Conservation (phyloP, 2,797 vertebrate genomes). For the Mionectes olivaceus region DNA sequence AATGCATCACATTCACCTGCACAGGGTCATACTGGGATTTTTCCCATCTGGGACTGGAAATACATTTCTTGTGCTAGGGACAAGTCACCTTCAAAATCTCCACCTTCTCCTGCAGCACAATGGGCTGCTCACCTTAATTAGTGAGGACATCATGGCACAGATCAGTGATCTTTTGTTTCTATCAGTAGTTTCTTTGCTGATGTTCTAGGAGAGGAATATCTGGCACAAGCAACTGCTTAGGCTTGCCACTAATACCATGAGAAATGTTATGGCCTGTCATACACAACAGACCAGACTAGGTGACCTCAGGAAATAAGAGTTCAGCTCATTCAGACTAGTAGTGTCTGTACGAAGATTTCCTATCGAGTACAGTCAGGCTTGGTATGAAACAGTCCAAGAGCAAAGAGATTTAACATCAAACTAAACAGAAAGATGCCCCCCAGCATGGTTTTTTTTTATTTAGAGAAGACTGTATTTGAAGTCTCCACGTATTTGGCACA, state of each 20-base stretch:
- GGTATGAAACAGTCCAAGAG: neutral
- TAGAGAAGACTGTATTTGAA: neutral
- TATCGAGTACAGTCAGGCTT: neutral
- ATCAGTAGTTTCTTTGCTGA: neutral
- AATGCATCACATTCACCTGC: neutral
- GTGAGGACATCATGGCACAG: neutral
- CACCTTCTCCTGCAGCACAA: neutral
- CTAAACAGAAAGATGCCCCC: neutral
- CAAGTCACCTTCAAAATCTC: neutral
- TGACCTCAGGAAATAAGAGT: neutral
- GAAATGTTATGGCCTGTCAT: neutral
- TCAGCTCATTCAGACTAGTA: neutral
- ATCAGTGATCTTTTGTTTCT: neutral
- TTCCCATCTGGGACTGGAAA: neutral
- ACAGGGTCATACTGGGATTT: neutral
- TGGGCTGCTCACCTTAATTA: neutral
- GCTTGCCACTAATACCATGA: neutral
- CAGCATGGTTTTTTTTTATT: neutral
- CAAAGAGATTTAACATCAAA: neutral
- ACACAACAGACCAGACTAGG: neutral
- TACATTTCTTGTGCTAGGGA: neutral
- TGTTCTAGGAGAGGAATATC: neutral
- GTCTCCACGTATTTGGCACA: neutral
- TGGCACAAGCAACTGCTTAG: neutral
- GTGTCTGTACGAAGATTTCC: neutral